Evolutionary conservation across 2,888 invertebrate species (phyloP).

Genomic region (Encarsia formosa): DNA sequence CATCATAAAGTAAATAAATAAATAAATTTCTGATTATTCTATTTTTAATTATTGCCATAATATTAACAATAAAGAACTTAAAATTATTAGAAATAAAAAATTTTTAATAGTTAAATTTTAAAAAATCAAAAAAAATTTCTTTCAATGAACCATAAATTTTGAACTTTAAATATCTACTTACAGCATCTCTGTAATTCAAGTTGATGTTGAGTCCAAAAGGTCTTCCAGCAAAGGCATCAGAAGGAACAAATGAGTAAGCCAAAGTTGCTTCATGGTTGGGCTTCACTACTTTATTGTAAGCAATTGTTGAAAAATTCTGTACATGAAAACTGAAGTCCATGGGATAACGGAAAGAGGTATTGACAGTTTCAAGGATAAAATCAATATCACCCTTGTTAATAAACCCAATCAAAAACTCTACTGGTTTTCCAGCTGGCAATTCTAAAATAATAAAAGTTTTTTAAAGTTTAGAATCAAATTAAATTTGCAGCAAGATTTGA

Average conservation of each 20-base stretch:
- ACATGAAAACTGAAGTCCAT: conserved; percentile 98
- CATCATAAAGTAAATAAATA: too few relatives aligned
- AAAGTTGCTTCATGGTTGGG: conserved; percentile 92
- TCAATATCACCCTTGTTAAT: conserved; percentile 89
- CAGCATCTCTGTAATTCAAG: conserved; percentile 79
- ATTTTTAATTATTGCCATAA: too few relatives aligned
- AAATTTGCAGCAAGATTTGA: too few relatives aligned
- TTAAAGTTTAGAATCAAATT: conserved; percentile 11
- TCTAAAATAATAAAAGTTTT: conserved; percentile 56
- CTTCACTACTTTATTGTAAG: conserved; percentile 82
- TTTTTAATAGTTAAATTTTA: too few relatives aligned
- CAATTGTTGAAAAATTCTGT: conserved; percentile 93
- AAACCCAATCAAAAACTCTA: conserved; percentile 95
- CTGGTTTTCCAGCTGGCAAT: conserved; percentile 85
- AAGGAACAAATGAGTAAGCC: conserved; percentile 90
- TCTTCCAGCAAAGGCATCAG: conserved; percentile 93
- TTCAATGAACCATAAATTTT: too few relatives aligned
- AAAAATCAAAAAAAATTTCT: too few relatives aligned
- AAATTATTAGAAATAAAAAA: too few relatives aligned
- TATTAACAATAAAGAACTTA: too few relatives aligned
- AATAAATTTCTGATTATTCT: too few relatives aligned
- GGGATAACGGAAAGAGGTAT: conserved; percentile 97
- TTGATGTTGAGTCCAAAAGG: conserved; percentile 95
- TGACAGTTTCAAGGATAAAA: conserved; percentile 87
- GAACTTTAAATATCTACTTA: conserved; percentile 30